These are phyloP conservation scores for Progne subis DNA, from an alignment of 2,113 vertebrate genomes.

Conservation along the genomic window DNA sequence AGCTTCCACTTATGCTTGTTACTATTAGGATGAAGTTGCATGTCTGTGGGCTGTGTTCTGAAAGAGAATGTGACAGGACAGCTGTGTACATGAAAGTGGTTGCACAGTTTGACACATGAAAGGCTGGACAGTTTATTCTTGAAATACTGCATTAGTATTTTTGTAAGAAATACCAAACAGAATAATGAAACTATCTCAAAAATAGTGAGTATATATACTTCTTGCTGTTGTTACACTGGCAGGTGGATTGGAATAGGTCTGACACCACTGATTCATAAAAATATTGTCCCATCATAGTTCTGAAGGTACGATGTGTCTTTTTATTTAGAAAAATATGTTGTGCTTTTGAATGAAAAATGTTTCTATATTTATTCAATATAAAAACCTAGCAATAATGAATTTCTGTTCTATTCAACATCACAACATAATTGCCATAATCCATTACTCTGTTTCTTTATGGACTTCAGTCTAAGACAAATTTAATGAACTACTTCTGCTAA, in stretches of 20 bases:
- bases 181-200: not conserved
- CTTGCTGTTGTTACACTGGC: not conserved
- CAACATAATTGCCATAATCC: not conserved
- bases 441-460: not conserved
- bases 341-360: not conserved
- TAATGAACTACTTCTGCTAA: not conserved
- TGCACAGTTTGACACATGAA: not conserved
- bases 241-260: not conserved
- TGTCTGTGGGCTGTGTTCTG: not conserved
- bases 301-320: not conserved
- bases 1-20: not conserved
- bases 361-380: not conserved
- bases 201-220: fast-evolving
- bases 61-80: not conserved
- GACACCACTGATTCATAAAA: not conserved
- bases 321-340: not conserved
- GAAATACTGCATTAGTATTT: not conserved
- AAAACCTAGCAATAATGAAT: not conserved
- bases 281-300: not conserved
- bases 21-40: not conserved
- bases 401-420: not conserved
- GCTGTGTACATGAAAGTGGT: not conserved
- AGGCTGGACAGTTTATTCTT: not conserved
- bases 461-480: not conserved
- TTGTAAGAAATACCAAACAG: not conserved